Conservation (phyloP, 1,140 invertebrate species). For the Centruroides sculpturatus region DNA sequence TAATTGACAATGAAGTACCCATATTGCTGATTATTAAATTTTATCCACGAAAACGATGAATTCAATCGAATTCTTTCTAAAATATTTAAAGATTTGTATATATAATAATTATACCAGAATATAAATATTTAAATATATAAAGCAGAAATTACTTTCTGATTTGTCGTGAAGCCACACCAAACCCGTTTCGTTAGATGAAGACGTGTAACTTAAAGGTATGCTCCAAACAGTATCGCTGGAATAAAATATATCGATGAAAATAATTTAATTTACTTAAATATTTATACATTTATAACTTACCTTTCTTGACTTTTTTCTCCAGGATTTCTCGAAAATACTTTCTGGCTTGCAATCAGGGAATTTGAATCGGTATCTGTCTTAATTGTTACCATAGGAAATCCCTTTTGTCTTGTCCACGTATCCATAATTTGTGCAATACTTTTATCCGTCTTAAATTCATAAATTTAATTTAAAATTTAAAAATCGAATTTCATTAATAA, state of each 20-base stretch:
- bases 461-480: too few relatives aligned
- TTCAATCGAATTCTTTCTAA: not conserved
- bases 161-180: conserved; percentile 7
- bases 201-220: conserved; percentile 10
- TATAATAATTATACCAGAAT: too few relatives aligned
- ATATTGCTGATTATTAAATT: conserved; percentile 69
- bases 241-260: too few relatives aligned
- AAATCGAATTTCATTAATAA: too few relatives aligned
- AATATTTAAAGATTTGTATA: not conserved
- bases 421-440: conserved; percentile 70
- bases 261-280: too few relatives aligned
- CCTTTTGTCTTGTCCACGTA: conserved; percentile 86
- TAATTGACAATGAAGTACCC: conserved; percentile 86
- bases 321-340: conserved; percentile 1
- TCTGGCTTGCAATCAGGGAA: conserved; percentile 1
- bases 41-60: conserved; percentile 32
- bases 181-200: not conserved
- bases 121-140: too few relatives aligned
- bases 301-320: not conserved
- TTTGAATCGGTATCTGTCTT: not conserved
- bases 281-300: too few relatives aligned
- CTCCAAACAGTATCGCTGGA: conserved; percentile 5
- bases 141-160: conserved; percentile 1
- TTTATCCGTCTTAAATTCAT: conserved; percentile 39
- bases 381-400: conserved; percentile 56